Evolutionary conservation across 2,113 vertebrate species (phyloP).

Genomic region (Alectura lathami): DNA sequence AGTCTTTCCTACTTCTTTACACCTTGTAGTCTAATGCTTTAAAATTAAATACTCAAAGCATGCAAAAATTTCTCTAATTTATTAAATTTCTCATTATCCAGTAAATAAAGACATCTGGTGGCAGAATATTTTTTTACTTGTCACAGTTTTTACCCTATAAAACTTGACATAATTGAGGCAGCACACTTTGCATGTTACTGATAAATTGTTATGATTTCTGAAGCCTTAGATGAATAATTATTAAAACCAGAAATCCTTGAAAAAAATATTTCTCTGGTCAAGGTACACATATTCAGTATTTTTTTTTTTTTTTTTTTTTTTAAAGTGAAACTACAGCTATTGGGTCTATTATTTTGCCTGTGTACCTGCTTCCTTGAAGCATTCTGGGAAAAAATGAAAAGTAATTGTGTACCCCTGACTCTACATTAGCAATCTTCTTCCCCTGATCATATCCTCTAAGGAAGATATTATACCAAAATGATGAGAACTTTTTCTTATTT

Average conservation of each 20-base stretch:
- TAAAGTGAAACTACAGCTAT: not conserved
- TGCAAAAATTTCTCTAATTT: not conserved
- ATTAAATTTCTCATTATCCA: not conserved
- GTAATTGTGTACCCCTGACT: not conserved
- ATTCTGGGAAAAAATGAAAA: not conserved
- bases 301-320: rapidly evolving
- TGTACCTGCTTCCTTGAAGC: not conserved
- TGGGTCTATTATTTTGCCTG: not conserved
- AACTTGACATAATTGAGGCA: not conserved
- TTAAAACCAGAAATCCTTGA: not conserved
- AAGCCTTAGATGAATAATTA: not conserved
- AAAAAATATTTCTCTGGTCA: not conserved
- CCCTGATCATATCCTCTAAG: not conserved
- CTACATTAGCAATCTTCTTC: not conserved
- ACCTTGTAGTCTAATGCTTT: not conserved
- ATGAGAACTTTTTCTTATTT: not conserved
- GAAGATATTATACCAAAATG: not conserved
- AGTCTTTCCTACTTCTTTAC: not conserved
- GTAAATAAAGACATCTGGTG: not conserved
- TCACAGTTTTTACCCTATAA: not conserved
- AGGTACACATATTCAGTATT: not conserved
- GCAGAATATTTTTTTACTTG: not conserved
- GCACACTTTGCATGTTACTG: rapidly evolving
- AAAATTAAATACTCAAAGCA: not conserved
- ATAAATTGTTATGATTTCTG: not conserved